phyloP scores from a whole-genome alignment of 2,888 invertebrate genomes.

The Terebella lapidaria region DNA sequence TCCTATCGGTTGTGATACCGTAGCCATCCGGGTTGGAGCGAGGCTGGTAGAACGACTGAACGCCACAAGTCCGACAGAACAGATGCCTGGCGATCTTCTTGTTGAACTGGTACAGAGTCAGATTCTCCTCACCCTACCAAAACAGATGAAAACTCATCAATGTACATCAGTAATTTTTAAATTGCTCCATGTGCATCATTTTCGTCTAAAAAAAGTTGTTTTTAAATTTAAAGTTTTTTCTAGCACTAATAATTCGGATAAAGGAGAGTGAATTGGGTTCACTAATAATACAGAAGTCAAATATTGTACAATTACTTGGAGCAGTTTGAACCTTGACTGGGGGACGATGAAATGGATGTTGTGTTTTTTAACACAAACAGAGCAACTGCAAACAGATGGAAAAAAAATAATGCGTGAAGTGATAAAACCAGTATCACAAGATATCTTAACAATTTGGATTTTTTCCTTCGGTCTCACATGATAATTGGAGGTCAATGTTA shows the following conservation, averaged over 20 bases:
- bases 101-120: conserved; percentile 56
- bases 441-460: not conserved
- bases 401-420: not conserved
- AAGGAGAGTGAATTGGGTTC: no score
- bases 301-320: no score
- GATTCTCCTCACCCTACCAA: conserved; percentile 51
- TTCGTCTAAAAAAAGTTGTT: no score
- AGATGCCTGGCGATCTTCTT: conserved; percentile 54
- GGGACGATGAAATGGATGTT: not conserved
- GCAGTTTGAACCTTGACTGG: not conserved
- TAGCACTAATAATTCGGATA: no score
- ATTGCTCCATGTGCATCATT: no score
- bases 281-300: no score
- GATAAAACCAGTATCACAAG: no score
- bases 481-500: no score
- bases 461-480: conserved; percentile 20
- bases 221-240: no score
- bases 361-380: not conserved
- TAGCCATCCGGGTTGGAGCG: conserved; percentile 57
- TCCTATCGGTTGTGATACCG: no score
- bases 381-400: not conserved
- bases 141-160: no score
- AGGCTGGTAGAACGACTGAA: conserved; percentile 58
- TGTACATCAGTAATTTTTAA: no score
- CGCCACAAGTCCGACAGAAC: conserved; percentile 57